These are phyloP conservation scores for Ligdia adustata DNA, from an alignment of 2,888 invertebrate species.

Conservation along the genomic window DNA sequence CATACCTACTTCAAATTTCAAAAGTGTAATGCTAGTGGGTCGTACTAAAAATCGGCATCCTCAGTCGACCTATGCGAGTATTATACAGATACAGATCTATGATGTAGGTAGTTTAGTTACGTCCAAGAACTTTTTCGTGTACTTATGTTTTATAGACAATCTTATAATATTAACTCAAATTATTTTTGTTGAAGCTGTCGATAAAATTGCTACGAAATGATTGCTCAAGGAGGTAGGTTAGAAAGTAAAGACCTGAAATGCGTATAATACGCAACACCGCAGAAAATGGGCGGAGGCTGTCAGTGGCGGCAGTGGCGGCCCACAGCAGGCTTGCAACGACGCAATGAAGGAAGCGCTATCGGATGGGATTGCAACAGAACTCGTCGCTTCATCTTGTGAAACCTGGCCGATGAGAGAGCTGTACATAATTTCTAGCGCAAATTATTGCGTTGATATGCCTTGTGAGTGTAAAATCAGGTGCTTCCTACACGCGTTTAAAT, in stretches of 20 bases:
- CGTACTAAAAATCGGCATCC: no score
- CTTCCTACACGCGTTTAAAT: conserved; percentile 14
- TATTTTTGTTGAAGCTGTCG: no score
- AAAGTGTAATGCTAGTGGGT: conserved; percentile 4
- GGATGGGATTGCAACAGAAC: conserved; percentile 64
- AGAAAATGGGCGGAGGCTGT: conserved; percentile 55
- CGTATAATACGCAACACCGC: conserved; percentile 45
- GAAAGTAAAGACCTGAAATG: conserved; percentile 20
- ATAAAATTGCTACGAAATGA: conserved; percentile 4
- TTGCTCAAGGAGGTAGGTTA: conserved; percentile 18
- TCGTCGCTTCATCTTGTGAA: conserved; percentile 33
- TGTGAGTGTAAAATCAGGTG: conserved; percentile 2
- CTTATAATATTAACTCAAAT: no score
- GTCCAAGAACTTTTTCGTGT: no score
- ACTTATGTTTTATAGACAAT: no score
- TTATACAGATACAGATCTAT: no score
- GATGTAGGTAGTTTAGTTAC: no score
- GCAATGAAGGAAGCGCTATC: conserved; percentile 73
- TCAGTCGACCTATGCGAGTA: no score
- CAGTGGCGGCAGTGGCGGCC: no score
- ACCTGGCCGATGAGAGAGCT: conserved; percentile 27
- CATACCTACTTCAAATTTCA: conserved; percentile 14
- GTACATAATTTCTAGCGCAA: conserved; percentile 28
- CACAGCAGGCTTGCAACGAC: conserved; percentile 33
- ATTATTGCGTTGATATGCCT: conserved; percentile 22